Conservation (phyloP, 2,797 vertebrate species). For the Danio albolineatus region DNA sequence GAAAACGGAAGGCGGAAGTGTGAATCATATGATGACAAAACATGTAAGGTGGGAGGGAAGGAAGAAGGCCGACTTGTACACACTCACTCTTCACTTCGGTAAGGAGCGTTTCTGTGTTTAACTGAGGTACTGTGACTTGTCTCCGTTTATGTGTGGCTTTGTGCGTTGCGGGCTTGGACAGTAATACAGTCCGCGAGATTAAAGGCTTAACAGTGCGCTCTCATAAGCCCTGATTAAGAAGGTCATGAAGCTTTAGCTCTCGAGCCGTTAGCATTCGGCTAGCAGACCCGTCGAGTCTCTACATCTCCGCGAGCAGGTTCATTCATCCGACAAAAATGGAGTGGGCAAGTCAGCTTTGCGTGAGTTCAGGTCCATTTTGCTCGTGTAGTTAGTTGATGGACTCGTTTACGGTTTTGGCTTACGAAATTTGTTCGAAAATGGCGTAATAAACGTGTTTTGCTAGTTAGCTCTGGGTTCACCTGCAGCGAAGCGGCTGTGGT, state of each 20-base stretch:
- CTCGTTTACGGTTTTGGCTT: not conserved
- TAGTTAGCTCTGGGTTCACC: constrained; percentile 28
- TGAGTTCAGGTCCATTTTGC: constrained; percentile 69
- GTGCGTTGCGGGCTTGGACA: constrained; percentile 62
- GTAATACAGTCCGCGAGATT: constrained; percentile 72
- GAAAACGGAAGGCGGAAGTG: constrained; percentile 74
- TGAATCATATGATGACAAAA: constrained; percentile 55
- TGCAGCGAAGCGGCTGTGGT: not conserved
- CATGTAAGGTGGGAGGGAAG: constrained; percentile 74
- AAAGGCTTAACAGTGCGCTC: constrained; percentile 77
- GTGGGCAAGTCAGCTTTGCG: constrained; percentile 83
- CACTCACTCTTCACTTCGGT: constrained; percentile 64
- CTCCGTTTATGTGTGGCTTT: constrained; percentile 68
- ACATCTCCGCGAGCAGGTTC: constrained; percentile 61
- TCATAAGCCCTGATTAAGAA: constrained; percentile 74
- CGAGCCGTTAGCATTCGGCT: constrained; percentile 63
- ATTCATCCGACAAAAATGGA: constrained; percentile 77
- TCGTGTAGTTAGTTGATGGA: not conserved
- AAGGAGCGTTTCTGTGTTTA: constrained; percentile 60
- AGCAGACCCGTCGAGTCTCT: constrained; percentile 43
- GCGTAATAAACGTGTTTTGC: constrained; percentile 1
- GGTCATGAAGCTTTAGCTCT: constrained; percentile 72
- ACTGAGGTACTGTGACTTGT: constrained; percentile 49
- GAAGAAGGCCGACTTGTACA: constrained; percentile 66
- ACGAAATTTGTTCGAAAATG: not conserved